phyloP scores from a whole-genome alignment of 2,113 vertebrate species.

The Vulpes ferrilata region DNA sequence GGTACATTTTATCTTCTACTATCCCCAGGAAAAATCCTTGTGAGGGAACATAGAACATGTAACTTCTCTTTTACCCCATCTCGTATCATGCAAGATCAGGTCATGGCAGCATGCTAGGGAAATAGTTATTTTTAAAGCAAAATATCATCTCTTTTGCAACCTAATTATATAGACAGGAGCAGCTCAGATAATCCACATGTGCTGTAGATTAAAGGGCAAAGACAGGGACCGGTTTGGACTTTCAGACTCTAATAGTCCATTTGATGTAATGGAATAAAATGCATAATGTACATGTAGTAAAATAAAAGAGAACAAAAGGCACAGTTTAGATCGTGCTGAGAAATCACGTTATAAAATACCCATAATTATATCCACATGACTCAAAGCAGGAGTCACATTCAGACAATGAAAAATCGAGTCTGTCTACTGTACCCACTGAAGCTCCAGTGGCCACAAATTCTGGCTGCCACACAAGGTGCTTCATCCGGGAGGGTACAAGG shows the following conservation, averaged over 20 bases:
- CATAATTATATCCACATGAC: conserved; percentile 73
- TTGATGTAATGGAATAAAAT: conserved; percentile 76
- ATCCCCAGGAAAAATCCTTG: background rate
- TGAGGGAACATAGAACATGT: background rate
- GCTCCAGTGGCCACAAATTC: background rate
- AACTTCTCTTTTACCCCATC: background rate
- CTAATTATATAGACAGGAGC: conserved; percentile 67
- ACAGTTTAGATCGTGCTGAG: conserved; percentile 47
- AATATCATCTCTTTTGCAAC: conserved; percentile 63
- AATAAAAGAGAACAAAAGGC: conserved; percentile 68
- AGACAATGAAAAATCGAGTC: conserved; percentile 48
- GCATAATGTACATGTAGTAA: conserved; percentile 29
- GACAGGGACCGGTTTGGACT: conserved; percentile 46
- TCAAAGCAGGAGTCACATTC: conserved; percentile 52
- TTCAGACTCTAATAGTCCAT: conserved; percentile 67
- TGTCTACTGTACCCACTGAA: background rate
- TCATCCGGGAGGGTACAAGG: background rate
- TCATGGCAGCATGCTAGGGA: background rate
- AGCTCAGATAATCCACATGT: background rate
- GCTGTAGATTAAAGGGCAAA: conserved; percentile 72
- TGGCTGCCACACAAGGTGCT: background rate
- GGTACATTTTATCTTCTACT: background rate
- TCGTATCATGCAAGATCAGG: background rate
- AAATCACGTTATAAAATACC: conserved; percentile 56
- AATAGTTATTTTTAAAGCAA: conserved; percentile 73